These are phyloP conservation scores for Trichogramma evanescens DNA, from an alignment of 2,888 invertebrate species.

Conservation along the genomic window DNA sequence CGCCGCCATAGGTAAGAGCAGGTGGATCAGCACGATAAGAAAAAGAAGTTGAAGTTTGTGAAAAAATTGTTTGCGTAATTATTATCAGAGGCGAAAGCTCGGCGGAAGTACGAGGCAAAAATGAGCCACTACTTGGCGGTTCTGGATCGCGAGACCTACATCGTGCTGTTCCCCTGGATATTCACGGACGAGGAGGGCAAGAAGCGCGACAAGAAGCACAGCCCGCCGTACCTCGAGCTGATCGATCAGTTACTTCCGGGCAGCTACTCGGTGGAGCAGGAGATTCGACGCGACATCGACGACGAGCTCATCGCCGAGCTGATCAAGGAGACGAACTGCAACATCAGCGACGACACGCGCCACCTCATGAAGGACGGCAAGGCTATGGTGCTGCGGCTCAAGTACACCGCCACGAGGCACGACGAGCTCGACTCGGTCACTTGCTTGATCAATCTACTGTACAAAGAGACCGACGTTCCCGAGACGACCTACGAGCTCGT, in stretches of 20 bases:
- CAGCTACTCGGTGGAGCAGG: conserved; percentile 36
- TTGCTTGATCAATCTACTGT: conserved; percentile 34
- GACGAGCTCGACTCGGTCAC: conserved; percentile 36
- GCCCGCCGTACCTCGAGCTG: conserved; percentile 40
- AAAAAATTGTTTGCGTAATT: not conserved
- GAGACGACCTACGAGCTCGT: conserved; percentile 23
- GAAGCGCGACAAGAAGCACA: conserved; percentile 37
- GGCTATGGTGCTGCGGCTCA: conserved; percentile 38
- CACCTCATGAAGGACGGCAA: conserved; percentile 25
- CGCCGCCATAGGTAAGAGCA: conserved; percentile 34
- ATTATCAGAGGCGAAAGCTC: conserved; percentile 34
- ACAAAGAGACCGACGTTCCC: conserved; percentile 33
- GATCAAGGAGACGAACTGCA: conserved; percentile 11
- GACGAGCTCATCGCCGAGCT: conserved; percentile 30
- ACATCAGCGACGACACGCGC: conserved; percentile 1
- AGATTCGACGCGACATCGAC: conserved; percentile 35
- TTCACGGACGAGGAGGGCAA: conserved; percentile 44
- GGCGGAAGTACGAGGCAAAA: conserved; percentile 39
- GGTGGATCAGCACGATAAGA: not conserved
- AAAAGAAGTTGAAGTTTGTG: not conserved
- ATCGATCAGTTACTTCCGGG: conserved; percentile 36
- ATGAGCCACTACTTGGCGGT: conserved; percentile 35
- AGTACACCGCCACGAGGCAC: conserved; percentile 27
- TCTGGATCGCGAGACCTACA: conserved; percentile 35
- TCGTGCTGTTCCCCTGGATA: conserved; percentile 42